Evolutionary conservation across 2,888 invertebrate genomes (phyloP).

Genomic region (Lasioglossum morio): DNA sequence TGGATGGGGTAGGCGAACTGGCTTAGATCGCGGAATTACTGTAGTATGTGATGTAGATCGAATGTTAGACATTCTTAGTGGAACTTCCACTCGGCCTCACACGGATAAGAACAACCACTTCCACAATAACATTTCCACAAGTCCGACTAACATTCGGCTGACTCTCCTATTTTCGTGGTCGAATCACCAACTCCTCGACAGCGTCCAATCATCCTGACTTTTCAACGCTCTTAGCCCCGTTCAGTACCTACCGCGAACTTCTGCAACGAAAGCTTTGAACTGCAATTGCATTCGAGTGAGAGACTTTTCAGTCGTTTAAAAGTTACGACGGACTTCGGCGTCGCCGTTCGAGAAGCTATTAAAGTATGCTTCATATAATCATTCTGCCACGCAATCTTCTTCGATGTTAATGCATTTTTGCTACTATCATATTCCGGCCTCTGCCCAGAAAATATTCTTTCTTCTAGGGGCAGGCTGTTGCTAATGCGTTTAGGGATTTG

Average conservation of each 20-base stretch:
- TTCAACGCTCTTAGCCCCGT: background rate
- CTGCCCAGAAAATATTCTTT: background rate
- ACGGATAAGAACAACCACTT: background rate
- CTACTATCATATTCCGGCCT: background rate
- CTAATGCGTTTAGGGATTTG: background rate
- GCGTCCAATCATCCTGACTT: background rate
- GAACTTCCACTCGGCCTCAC: background rate
- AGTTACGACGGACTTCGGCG: background rate
- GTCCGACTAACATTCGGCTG: background rate
- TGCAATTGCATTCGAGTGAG: background rate
- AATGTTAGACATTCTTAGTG: background rate
- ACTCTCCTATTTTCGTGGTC: background rate
- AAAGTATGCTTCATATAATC: background rate
- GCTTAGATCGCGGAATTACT: too few relatives aligned
- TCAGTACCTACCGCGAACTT: background rate
- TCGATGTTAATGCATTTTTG: background rate
- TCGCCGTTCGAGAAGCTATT: background rate
- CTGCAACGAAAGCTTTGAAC: background rate
- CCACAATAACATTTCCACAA: background rate
- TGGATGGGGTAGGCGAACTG: too few relatives aligned
- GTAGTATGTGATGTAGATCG: background rate
- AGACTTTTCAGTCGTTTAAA: background rate
- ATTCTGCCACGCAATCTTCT: background rate
- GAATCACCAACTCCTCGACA: background rate
- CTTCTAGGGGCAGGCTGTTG: background rate